Base-by-base conservation (phyloP, 2,888 invertebrate genomes). In the Lithophane ornitopus region DNA sequence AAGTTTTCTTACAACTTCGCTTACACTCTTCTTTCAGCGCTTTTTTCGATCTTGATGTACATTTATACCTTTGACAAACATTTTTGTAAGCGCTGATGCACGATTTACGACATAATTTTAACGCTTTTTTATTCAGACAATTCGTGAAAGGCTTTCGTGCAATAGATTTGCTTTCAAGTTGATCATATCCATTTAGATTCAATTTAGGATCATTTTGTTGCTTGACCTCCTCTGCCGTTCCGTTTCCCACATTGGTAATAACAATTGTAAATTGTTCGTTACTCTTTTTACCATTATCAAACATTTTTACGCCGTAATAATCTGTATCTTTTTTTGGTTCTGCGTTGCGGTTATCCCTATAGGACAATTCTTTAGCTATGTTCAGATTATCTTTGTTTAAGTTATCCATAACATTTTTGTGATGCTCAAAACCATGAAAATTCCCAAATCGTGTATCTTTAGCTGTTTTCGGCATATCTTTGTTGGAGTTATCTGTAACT, bases 1-100 rank as follows among this genome's bases (percentile, higher is more conserved):
- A 93, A 41, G 82, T 81, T 1, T 74, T 72, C 39, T 81, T 85
- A 76, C 94, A 94, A n/a, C 76, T 80, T 8, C n/a, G 80, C 59
- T 85, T 89, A 46, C 94, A 94, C 58, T 89, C 85, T 3, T 69
- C 88, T 61, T 79, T 89, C 19, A 92, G 87, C 0, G 59, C 70
- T 16, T 28, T 86, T 65, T 89, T 90, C 52, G 92, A 79, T 52
- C 71, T 84, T 0, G 70, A 70, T 1, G 85, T 86, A 74, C 93
- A 94, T 63, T 69, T 82, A 6, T 84, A 66, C 11, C 41, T 70
- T 39, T n/a, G 70, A 54, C 89, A 90, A 39, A 84, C 85, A 14
- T 79, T 84, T 79, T 68, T 86, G 22, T 88, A 89, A 0, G 90
- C 87, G 0, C 74, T 79, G 6, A 71, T 71, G 63, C 94, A 94